These are phyloP conservation scores for Erythrolamprus reginae DNA, from an alignment of 2,113 vertebrate genomes.

Conservation along the genomic window DNA sequence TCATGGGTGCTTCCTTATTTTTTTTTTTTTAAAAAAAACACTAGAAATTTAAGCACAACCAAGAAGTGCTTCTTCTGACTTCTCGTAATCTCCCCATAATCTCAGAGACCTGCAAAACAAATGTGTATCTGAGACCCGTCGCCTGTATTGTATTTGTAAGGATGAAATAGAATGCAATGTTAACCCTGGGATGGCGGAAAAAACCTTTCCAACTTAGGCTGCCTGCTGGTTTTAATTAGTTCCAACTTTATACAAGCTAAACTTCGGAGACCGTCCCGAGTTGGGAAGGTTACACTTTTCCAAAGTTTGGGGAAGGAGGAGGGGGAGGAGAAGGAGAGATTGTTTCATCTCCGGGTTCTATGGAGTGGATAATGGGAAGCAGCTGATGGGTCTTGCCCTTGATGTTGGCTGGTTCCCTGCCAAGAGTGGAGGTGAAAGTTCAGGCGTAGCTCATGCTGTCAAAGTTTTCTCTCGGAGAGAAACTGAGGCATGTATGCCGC, in stretches of 20 bases:
- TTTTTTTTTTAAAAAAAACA: no score
- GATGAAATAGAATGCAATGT: not conserved
- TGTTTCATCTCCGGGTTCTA: slow-evolving; percentile 62
- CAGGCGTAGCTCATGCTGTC: slow-evolving; percentile 61
- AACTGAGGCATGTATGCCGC: not conserved
- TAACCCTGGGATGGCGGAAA: not conserved
- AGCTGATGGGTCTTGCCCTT: slow-evolving; percentile 58
- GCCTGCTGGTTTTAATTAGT: slow-evolving; percentile 59
- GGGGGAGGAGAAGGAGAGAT: not conserved
- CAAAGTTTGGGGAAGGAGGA: slow-evolving; percentile 51
- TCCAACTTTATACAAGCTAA: slow-evolving; percentile 57
- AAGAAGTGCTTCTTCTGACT: rapidly evolving
- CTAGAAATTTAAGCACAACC: not conserved
- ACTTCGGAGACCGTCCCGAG: slow-evolving; percentile 57
- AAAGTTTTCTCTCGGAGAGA: slow-evolving; percentile 23
- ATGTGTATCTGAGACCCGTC: not conserved
- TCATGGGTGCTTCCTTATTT: not conserved
- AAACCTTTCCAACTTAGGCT: not conserved
- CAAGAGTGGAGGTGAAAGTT: slow-evolving; percentile 62
- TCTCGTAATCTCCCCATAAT: not conserved
- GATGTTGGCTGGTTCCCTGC: slow-evolving; percentile 54
- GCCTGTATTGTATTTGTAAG: not conserved
- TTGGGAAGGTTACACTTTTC: slow-evolving; percentile 53
- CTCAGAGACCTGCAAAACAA: no score
- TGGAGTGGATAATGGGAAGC: slow-evolving; percentile 66